Conservation (phyloP, 2,888 invertebrate species). For the Amiota minor region DNA sequence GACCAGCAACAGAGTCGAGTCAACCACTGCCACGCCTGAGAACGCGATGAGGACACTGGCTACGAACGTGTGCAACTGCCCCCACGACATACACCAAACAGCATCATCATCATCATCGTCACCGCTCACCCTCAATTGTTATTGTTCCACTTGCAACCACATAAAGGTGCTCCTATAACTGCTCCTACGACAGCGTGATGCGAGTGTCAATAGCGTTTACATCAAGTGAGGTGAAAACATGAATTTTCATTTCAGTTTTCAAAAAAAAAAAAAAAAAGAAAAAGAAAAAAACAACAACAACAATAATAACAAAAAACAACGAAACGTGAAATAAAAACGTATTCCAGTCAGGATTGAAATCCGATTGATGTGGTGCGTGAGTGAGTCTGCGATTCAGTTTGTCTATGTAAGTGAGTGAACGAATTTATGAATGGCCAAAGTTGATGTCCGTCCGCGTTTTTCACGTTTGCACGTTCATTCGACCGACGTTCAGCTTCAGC, state of each 20-base stretch:
- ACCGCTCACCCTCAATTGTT: background rate
- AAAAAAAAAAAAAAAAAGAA: constrained; percentile 49
- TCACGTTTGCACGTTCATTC: constrained; percentile 57
- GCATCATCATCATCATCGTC: background rate
- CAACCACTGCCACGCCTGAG: constrained; percentile 57
- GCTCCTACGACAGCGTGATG: constrained; percentile 57
- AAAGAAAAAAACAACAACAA: constrained; percentile 29
- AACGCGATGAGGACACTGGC: constrained; percentile 35
- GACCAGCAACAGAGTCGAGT: constrained; percentile 48
- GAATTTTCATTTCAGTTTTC: constrained; percentile 57
- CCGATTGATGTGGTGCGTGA: constrained; percentile 41
- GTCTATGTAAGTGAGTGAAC: constrained; percentile 46
- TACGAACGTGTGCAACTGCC: constrained; percentile 43
- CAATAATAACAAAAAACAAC: constrained; percentile 1
- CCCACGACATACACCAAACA: no score
- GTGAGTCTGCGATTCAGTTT: constrained; percentile 48
- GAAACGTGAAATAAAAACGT: constrained; percentile 45
- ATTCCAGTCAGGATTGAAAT: constrained; percentile 61
- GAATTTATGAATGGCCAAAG: constrained; percentile 53
- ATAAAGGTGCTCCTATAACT: constrained; percentile 57
- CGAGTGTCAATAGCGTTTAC: constrained; percentile 50
- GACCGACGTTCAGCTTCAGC: constrained; percentile 50
- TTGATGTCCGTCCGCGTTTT: background rate
- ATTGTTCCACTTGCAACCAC: constrained; percentile 45
- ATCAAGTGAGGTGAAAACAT: constrained; percentile 36